A percentile compares a stretch with the other conserved stretches of the same genome.
These are phyloP conservation scores for Tetropium fuscum DNA, from an alignment of 2,888 invertebrate genomes.

Conservation along the genomic window DNA sequence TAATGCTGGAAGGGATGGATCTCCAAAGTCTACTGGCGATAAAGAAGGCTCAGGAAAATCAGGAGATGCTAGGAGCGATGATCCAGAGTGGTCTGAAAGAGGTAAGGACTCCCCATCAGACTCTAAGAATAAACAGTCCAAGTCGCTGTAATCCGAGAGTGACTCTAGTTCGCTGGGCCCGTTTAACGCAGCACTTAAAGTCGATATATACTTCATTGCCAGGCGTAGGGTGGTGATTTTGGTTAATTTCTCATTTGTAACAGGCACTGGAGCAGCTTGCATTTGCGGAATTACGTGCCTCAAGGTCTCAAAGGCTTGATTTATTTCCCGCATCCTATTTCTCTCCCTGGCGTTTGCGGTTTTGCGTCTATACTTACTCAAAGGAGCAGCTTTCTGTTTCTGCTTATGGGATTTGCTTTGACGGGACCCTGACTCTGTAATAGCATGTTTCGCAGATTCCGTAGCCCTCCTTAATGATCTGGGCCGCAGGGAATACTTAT, in stretches of 20 bases:
- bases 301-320: conserved; percentile 87
- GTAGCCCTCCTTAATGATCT: conserved; percentile 73
- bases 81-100: conserved; percentile 68
- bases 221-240: conserved; percentile 89
- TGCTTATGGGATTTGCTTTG: conserved; percentile 59
- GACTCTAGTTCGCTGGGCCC: conserved; percentile 36
- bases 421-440: conserved; percentile 18
- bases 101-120: conserved; percentile 72
- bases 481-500: conserved; percentile 78
- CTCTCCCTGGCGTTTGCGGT: conserved; percentile 92
- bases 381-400: conserved; percentile 77
- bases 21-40: conserved; percentile 70
- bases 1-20: conserved; percentile 60
- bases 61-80: conserved; percentile 68
- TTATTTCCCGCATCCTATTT: conserved; percentile 90
- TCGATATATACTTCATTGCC: conserved; percentile 89
- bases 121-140: conserved; percentile 67
- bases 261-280: conserved; percentile 61
- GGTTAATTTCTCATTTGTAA: conserved; percentile 83
- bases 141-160: conserved; percentile 59
- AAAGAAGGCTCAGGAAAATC: conserved; percentile 68
- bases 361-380: conserved; percentile 90
- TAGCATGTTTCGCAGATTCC: conserved; percentile 58
- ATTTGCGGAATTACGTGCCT: conserved; percentile 81
- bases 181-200: conserved; percentile 70